Evolutionary conservation across 2,797 vertebrate genomes (phyloP).

Genomic region (Lophura swinhoii): DNA sequence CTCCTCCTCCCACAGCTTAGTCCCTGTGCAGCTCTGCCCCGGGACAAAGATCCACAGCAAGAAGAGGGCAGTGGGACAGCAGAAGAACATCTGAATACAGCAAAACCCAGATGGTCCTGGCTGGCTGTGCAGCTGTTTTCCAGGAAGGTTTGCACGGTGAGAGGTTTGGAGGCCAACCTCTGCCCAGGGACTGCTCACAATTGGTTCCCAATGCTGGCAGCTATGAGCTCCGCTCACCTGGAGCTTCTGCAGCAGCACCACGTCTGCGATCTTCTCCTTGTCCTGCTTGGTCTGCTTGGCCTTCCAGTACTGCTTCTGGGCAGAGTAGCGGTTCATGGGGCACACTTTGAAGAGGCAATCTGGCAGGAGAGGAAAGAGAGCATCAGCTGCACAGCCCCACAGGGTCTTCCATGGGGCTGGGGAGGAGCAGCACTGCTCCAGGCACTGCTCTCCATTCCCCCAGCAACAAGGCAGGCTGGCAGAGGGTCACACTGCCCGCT

Average conservation of each 20-base stretch:
- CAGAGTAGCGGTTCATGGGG: conserved; percentile 98
- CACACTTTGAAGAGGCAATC: conserved; percentile 98
- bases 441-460: not conserved
- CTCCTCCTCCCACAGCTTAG: not conserved
- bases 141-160: not conserved
- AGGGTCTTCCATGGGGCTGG: accelerated
- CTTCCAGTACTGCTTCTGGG: conserved; percentile 99
- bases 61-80: not conserved
- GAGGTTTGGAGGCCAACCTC: not conserved
- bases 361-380: conserved; percentile 45
- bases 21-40: not conserved
- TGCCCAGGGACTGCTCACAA: not conserved
- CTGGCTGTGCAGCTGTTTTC: not conserved
- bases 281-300: conserved; percentile 98
- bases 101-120: not conserved
- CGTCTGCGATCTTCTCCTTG: conserved; percentile 94
- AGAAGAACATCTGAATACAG: not conserved
- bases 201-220: not conserved
- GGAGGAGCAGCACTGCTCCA: accelerated
- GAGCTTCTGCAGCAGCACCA: conserved; percentile 94
- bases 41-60: not conserved
- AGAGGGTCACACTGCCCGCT: not conserved
- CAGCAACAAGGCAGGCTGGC: not conserved
- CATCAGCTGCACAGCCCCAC: not conserved
- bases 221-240: conserved; percentile 81